A percentile compares a stretch with the other conserved stretches of the same genome.
Conservation (phyloP, 2,113 vertebrate genomes). For the Antigone vipio region DNA sequence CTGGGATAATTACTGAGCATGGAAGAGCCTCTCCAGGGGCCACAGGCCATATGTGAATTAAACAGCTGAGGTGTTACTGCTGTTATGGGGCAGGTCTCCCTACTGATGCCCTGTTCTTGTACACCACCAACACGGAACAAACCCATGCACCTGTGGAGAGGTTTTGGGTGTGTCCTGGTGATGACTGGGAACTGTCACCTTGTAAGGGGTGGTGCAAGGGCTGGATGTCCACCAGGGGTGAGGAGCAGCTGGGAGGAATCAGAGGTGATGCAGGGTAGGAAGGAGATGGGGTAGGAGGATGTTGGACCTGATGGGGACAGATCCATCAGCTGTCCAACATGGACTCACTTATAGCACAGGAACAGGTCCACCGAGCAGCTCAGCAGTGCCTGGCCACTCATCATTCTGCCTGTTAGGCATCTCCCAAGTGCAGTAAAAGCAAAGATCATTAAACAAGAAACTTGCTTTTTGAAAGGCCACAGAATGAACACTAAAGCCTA, state of each 20-base stretch:
- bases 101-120: not conserved
- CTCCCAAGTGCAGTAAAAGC: not conserved
- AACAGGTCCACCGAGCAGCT: not conserved
- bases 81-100: not conserved
- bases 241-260: not conserved
- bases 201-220: not conserved
- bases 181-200: fast-evolving
- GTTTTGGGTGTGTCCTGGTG: not conserved
- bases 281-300: not conserved
- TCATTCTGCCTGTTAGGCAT: not conserved
- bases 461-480: not conserved
- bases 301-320: not conserved
- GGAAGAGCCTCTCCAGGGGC: not conserved
- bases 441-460: not conserved
- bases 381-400: not conserved
- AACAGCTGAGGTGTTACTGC: not conserved
- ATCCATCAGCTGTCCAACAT: not conserved
- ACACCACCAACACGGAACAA: not conserved
- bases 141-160: not conserved
- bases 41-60: not conserved
- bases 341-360: no score
- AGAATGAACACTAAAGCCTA: not conserved
- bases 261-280: not conserved
- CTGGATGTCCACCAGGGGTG: not conserved
- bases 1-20: not conserved